Evolutionary conservation across 2,113 vertebrate species (phyloP), one percentile per base, ranked within the genome.

Genomic region (Lathamus discolor): DNA sequence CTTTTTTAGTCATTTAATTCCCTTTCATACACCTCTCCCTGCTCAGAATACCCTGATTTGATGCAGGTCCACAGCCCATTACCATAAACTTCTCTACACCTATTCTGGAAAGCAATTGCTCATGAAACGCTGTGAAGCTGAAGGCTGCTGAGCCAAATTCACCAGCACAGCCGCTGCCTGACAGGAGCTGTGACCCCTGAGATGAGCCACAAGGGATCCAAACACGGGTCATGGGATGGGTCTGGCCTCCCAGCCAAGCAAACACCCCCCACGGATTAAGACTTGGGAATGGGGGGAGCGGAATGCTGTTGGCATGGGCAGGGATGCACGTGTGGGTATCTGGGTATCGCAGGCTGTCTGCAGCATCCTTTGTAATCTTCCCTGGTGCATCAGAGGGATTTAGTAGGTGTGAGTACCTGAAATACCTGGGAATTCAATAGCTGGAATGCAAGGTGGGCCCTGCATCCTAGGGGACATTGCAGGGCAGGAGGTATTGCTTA

Each of bases 21-120:
- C 92, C 86, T 80, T 76, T 80, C 46, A 74, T 74, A 83, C 66
- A 69, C 88, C 81, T 75, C 57, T n/a, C 76, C 77, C 84, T 19
- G 76, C 94, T 86, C 33, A 7, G 41, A 94, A 43, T 83, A 88
- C 79, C 87, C 93, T 95, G 91, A 96, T 94, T 96, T 96, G 93
- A 97, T 97, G 97, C 96, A 95, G 95, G 80, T 54, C 95, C 95
- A 95, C 94, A 97, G 92, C 75, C 91, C 13, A 51, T 49, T 75
- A 46, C 92, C 85, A 95, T 93, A 80, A 95, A 96, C 89, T 93
- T 80, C 85, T 75, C 89, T 89, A 37, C 74, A 92, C 61, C 54
- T 86, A 69, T 49, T 88, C 75, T 52, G 82, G 24, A 22, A 59
- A 68, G 86, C 89, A 95, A 96, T 95, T 62, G 67, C 86, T 96